Conservation (phyloP, 2,113 vertebrate species). For the Oryzias melastigma region DNA sequence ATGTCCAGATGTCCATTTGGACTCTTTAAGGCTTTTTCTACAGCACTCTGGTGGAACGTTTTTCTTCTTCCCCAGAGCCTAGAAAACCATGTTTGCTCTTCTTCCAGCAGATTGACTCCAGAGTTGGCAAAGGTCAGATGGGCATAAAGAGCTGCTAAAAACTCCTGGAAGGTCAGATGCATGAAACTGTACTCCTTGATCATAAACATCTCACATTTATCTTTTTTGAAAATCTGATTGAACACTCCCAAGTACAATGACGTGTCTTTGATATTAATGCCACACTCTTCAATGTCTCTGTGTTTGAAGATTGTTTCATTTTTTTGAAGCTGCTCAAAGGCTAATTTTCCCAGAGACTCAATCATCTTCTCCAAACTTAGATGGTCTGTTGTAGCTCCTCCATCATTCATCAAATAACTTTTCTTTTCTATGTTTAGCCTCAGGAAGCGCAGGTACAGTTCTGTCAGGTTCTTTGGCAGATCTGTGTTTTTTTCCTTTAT, state of each 20-base stretch:
- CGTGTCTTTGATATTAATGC: conserved; percentile 5
- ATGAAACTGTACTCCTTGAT: conserved; percentile 39
- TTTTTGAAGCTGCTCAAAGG: fast-evolving
- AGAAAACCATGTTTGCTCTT: neutral
- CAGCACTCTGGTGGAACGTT: neutral
- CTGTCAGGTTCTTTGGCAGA: no score
- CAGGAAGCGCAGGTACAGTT: no score
- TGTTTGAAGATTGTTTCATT: conserved; percentile 2
- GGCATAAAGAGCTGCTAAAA: conserved; percentile 40
- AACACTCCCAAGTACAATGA: neutral
- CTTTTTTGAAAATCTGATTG: conserved; percentile 14
- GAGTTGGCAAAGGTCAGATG: conserved; percentile 27
- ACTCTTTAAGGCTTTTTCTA: no score
- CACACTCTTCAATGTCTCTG: conserved; percentile 9
- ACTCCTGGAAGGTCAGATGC: conserved; percentile 33
- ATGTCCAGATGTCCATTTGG: no score
- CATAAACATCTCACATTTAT: neutral
- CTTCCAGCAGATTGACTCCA: conserved; percentile 26
- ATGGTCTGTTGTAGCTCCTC: fast-evolving
- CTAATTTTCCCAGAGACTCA: neutral
- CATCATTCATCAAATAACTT: conserved; percentile 13
- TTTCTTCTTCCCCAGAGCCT: neutral
- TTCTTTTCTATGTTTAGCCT: no score
- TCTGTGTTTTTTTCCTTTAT: neutral
- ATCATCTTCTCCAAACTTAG: conserved; percentile 2